Evolutionary conservation across 1,140 invertebrate species (phyloP), one percentile per base, ranked within the genome.

Genomic region (Diprion similis): DNA sequence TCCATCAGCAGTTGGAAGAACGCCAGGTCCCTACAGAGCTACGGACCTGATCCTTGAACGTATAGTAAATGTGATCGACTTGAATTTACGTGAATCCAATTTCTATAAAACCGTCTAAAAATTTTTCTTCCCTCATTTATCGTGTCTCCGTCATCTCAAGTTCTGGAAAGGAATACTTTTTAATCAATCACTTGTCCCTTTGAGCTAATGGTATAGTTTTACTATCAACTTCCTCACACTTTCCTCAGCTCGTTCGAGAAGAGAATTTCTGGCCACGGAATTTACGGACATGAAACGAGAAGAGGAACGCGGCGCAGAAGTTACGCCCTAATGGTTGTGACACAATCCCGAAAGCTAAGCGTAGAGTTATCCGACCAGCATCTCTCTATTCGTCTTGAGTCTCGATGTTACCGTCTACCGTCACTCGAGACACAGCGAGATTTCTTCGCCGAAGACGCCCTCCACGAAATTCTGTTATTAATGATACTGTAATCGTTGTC

Each of bases 71-170:
- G 51, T 59, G 51, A 59, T 59, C 51, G n/a, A 59, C n/a, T 59
- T 59, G n/a, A 59, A 59, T 59, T 59, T 59, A 59, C 51, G 51
- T 17, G 51, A 59, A 59, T 59, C 51, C 51, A 59, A 59, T 59
- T 59, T 59, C 11, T 17, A 17, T 59, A 17, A 59, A 59, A 59
- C 51, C n/a, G 7, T 59, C 51, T 59, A 17, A 13, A 59, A 59
- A 59, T 59, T 59, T 59, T 59, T 59, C 11, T 59, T 59, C 51
- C 51, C 51, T 59, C 51, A 4, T 37, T 37, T 37, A 37, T 37
- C 24, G 24, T 37, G 6, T 37, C 24, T 6, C 24, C 24, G 24
- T 37, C 24, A 37, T 37, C 24, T 37, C 24, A 37, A 37, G 24
- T 37, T 37, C 24, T 37, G 2, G 24, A 6, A 37, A 37, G 24